Conservation (phyloP, 1,140 invertebrate species). For the Copidosoma floridanum region DNA sequence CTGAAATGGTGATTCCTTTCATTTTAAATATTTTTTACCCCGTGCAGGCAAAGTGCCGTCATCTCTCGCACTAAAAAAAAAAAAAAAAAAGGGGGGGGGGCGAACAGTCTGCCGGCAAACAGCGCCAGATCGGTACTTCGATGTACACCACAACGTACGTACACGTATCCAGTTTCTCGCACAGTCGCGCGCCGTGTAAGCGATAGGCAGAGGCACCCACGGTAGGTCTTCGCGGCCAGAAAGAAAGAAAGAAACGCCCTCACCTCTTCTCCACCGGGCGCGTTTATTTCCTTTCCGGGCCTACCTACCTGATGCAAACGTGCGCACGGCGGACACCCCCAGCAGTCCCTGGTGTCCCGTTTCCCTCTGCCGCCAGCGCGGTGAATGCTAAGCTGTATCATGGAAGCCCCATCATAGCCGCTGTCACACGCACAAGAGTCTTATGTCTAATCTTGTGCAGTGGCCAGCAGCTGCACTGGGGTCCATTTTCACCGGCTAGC, state of each 20-base stretch:
- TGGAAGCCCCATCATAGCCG: conserved; percentile 81
- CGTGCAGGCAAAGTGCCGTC: no score
- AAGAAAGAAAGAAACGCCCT: neutral
- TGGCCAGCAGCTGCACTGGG: conserved; percentile 91
- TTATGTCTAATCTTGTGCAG: conserved; percentile 89
- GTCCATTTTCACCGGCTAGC: conserved; percentile 51
- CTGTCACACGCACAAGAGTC: conserved; percentile 96
- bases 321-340: no score
- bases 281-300: conserved; percentile 14
- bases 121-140: no score
- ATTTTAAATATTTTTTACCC: no score
- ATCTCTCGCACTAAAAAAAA: no score
- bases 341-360: conserved; percentile 25
- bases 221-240: conserved; percentile 36
- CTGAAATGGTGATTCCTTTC: no score
- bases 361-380: conserved; percentile 24
- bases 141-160: no score
- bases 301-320: no score
- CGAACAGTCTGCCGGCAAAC: no score
- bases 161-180: neutral
- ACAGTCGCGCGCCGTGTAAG: conserved; percentile 19
- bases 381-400: conserved; percentile 36
- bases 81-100: no score
- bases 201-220: conserved; percentile 22
- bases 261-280: neutral